Base-by-base conservation (phyloP, 2,113 vertebrate species). In the Daubentonia madagascariensis region DNA sequence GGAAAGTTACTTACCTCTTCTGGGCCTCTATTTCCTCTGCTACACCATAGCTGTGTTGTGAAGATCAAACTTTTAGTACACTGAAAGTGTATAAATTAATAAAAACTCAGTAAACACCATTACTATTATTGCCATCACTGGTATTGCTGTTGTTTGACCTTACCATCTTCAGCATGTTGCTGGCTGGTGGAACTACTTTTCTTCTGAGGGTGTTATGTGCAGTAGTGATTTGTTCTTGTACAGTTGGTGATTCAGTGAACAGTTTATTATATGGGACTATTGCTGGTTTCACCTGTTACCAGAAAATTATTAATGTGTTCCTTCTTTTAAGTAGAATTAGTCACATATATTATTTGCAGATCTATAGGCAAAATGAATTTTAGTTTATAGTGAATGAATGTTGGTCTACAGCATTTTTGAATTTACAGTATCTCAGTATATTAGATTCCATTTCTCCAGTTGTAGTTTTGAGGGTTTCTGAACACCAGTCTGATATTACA, bases 141-240 rank as follows among this genome's bases (percentile, higher is more conserved):
- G 6, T 23, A 1, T 8, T 43, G 17, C 3, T 48, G 0, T 32
- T 20, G 20, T 48, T 4, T 9, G 2, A 84, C 68, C 98, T 98
- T 98, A 98, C 99, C 98, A 98, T 98, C 81, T 94, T 98, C 89
- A 98, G 18, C 98, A 99, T 98, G 85, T 98, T 98, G 12, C 90
- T 97, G 76, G 98, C 98, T 85, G 96, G 11, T 43, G 98, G 98
- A 0, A 32, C 10, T 6, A 98, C 98, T n/a, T 0, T 7, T 97
- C 97, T 98, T 91, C 98, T 96, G 32, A 98, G 50, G 11, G 10
- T 8, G n/a, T 98, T 99, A 81, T 98, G 98, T 30, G 14, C n/a
- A 63, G 89, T 40, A 86, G 98, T 87, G 88, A 98, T 98, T 80
- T 98, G 68, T 35, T 97, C 43, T 18, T 97, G 98, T 30, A 97